These are phyloP conservation scores for Acinonyx jubatus DNA, from an alignment of 2,113 vertebrate species.

Conservation along the genomic window DNA sequence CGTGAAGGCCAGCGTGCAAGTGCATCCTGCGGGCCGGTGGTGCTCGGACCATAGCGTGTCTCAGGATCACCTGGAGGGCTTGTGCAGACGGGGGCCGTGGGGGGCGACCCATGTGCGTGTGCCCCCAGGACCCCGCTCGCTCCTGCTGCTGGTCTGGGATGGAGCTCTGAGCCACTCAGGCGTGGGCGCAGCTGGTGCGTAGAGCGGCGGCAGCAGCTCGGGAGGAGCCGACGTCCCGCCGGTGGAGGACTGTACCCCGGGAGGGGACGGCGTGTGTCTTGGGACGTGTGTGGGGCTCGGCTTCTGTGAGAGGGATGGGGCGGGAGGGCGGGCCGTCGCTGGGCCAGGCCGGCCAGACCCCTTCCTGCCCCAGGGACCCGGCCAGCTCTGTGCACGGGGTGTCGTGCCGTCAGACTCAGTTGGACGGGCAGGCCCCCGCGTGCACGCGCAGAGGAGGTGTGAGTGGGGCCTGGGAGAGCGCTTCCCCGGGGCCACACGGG, in stretches of 20 bases:
- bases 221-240: neutral
- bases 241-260: neutral
- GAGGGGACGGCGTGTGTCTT: neutral
- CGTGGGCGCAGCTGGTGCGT: fast-evolving
- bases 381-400: fast-evolving
- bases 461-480: neutral
- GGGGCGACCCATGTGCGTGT: neutral
- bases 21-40: fast-evolving
- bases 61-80: neutral
- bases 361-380: neutral
- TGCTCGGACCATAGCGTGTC: fast-evolving
- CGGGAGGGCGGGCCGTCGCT: neutral
- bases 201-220: neutral
- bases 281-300: no score
- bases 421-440: neutral
- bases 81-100: neutral
- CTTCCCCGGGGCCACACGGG: neutral
- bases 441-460: fast-evolving
- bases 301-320: neutral
- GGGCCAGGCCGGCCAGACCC: neutral
- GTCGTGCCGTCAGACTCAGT: fast-evolving
- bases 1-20: fast-evolving
- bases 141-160: neutral
- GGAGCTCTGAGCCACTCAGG: fast-evolving
- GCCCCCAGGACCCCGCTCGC: neutral